A percentile compares a stretch with the other conserved stretches of the same genome.
These are phyloP conservation scores for Catocala nupta DNA, from an alignment of 2,888 invertebrate genomes.

Conservation along the genomic window DNA sequence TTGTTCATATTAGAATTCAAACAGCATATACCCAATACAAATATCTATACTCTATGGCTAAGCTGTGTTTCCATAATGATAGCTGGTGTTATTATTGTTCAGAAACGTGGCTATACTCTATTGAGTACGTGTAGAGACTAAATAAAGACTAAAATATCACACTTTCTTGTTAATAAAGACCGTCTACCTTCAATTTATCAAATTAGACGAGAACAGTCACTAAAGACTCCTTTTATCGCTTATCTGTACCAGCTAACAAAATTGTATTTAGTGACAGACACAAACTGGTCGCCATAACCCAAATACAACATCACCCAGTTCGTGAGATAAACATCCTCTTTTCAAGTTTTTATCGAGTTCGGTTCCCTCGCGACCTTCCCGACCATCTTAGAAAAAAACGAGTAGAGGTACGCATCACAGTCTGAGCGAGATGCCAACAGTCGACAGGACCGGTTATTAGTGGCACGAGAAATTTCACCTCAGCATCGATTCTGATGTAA, in stretches of 20 bases:
- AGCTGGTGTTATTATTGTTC: no score
- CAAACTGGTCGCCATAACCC: constrained; percentile 55
- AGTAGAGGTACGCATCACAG: constrained; percentile 51
- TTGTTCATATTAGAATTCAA: no score
- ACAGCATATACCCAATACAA: no score
- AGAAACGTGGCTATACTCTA: no score
- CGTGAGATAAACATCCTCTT: constrained; percentile 51
- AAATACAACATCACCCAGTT: constrained; percentile 56
- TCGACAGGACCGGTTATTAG: constrained; percentile 71
- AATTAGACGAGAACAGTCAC: background rate
- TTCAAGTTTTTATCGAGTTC: constrained; percentile 45
- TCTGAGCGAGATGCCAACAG: constrained; percentile 53
- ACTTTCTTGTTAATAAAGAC: no score
- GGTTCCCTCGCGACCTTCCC: constrained; percentile 55
- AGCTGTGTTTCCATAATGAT: no score
- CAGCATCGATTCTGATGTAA: constrained; percentile 58
- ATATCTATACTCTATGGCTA: no score
- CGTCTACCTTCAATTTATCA: no score
- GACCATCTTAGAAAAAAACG: constrained; percentile 46
- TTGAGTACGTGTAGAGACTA: no score
- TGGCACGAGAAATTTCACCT: constrained; percentile 77
- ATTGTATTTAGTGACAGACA: constrained; percentile 42
- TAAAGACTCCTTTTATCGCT: no score
- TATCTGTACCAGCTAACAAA: constrained; percentile 41
- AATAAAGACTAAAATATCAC: no score